A percentile compares a stretch with the other conserved stretches of the same genome.
These are phyloP conservation scores for Apoderus coryli DNA, from an alignment of 2,888 invertebrate genomes.

Conservation along the genomic window DNA sequence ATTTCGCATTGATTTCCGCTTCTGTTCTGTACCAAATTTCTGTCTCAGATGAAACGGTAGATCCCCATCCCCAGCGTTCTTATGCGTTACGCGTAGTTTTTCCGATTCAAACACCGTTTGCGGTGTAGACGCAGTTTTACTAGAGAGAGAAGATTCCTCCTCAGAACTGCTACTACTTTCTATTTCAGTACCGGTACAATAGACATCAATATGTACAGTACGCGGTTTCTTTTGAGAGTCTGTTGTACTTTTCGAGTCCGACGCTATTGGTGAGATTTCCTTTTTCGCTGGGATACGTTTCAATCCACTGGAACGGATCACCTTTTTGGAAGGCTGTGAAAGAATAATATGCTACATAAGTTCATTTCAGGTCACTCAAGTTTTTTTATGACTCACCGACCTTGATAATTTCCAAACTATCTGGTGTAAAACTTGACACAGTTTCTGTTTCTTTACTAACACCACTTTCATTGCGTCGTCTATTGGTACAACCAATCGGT, in stretches of 20 bases:
- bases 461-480: no score
- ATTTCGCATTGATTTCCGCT: constrained; percentile 24
- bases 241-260: constrained; percentile 12
- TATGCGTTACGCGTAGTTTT: constrained; percentile 43
- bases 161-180: constrained; percentile 25
- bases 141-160: constrained; percentile 24
- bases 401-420: constrained; percentile 27
- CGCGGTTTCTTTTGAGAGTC: constrained; percentile 37
- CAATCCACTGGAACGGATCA: constrained; percentile 18
- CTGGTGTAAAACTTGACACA: constrained; percentile 28
- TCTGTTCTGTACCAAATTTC: constrained; percentile 6
- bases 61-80: constrained; percentile 31
- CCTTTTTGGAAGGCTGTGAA: constrained; percentile 11
- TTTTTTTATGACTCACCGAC: no score
- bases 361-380: no score
- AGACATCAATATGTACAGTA: constrained; percentile 61
- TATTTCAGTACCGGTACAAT: constrained; percentile 50
- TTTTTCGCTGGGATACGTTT: constrained; percentile 18
- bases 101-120: constrained; percentile 50
- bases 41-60: constrained; percentile 32
- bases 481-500: no score
- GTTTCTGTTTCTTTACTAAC: no score
- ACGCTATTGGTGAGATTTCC: constrained; percentile 6
- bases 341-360: no score
- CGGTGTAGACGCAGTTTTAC: constrained; percentile 37